Evolutionary conservation across 1,140 invertebrate species (phyloP).

Genomic region (Bombus soroeensis): DNA sequence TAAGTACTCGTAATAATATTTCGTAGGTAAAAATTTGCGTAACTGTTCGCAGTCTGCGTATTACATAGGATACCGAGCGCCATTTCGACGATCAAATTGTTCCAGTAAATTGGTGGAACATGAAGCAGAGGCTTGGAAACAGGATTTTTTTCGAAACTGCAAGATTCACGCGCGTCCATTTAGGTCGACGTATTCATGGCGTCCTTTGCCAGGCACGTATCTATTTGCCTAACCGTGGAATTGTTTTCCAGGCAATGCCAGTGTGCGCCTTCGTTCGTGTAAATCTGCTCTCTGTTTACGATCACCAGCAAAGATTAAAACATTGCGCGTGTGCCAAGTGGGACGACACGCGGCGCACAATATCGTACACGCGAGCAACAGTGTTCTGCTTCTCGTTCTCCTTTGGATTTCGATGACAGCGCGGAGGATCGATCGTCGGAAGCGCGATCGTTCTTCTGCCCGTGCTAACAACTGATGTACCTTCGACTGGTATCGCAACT

Average conservation of each 20-base stretch:
- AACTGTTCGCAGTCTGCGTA: too few species aligned
- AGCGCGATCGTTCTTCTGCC: neutral
- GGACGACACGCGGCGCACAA: conserved; percentile 36
- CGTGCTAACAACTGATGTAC: neutral
- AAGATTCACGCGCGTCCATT: neutral
- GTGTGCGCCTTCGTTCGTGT: neutral
- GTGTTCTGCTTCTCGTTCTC: conserved; percentile 39
- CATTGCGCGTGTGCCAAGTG: conserved; percentile 50
- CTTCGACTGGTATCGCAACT: neutral
- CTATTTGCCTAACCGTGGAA: neutral
- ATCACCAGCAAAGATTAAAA: conserved; percentile 40
- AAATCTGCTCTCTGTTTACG: conserved; percentile 35
- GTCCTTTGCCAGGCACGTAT: neutral
- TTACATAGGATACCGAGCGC: too few species aligned
- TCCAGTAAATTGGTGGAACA: neutral
- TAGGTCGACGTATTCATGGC: neutral
- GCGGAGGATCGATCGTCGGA: conserved; percentile 43
- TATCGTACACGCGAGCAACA: conserved; percentile 60
- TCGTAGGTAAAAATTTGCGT: too few species aligned
- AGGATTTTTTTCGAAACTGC: neutral
- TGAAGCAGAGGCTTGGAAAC: neutral
- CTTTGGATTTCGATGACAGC: conserved; percentile 59
- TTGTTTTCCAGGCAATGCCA: neutral
- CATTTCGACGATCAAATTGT: neutral
- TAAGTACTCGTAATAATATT: too few species aligned